Base-by-base conservation (phyloP, 2,113 vertebrate species). In the Pithys albifrons region DNA sequence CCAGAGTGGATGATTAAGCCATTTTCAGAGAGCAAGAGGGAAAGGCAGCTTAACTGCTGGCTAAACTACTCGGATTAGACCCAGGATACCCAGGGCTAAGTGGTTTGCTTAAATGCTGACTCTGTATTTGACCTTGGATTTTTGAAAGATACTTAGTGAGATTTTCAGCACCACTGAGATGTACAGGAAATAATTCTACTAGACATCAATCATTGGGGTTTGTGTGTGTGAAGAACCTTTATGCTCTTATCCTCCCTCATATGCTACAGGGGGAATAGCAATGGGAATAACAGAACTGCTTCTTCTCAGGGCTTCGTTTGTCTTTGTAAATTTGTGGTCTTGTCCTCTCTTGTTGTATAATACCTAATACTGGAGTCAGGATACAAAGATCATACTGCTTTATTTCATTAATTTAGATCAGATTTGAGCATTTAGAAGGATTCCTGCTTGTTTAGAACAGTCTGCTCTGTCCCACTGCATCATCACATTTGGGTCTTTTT, bases 101-200 rank as follows among this genome's bases (percentile, higher is more conserved):
- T 91, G 71, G 46, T 95, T 88, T 85, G 51, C 66, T 85, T 76
- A 52, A 82, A 79, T 51, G 46, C 78, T 69, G 49, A 62, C 62
- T 93, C 78, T 86, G 28, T 25, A 2, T 88, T 91, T 91, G 91
- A 85, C 81, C 78, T 79, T 79, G 61, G 45, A 51, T 78, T 83
- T 95, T 87, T 88, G 2, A 39, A 69, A 94, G 78, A 88, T 74
- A 25, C 37, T 77, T 74, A 58, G 22, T 14, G 72, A 87, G 84
- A 25, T 89, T 91, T 93, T 72, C 76, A 85, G 28, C 74, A 69
- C 29, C 25, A 5, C 17, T 48, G 82, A 52, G 33, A 71, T 29
- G 29, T 25, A 2, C 11, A 70, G 64, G 55, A 73, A 76, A 81
- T 93, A 65, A 82, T 85, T 75, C 48, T 72, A 14, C 23, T 52